These are phyloP conservation scores for Enteromius paludinosus DNA, from an alignment of 2,797 vertebrate genomes.

Conservation along the genomic window DNA sequence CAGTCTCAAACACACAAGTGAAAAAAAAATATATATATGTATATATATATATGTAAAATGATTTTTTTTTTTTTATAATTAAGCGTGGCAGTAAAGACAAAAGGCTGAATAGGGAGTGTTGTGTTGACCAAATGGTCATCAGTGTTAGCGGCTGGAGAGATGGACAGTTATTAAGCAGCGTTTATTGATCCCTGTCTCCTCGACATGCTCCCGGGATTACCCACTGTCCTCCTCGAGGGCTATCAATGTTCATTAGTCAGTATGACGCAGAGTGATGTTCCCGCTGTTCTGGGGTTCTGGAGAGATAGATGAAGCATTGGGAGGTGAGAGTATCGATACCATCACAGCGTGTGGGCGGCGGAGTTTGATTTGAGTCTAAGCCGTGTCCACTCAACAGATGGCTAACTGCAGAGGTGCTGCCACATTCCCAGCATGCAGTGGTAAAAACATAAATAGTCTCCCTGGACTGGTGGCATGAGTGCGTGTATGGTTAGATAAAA, in stretches of 20 bases:
- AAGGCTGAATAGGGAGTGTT: background rate
- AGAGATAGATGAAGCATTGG: slow-evolving; percentile 53
- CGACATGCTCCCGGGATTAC: slow-evolving; percentile 57
- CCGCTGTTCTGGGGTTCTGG: slow-evolving; percentile 52
- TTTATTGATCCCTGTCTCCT: slow-evolving; percentile 56
- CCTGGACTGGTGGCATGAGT: background rate
- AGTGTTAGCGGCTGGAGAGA: slow-evolving; percentile 45
- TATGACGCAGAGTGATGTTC: slow-evolving; percentile 56
- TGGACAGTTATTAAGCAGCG: slow-evolving; percentile 62
- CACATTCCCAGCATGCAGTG: slow-evolving; percentile 5
- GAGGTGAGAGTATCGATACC: slow-evolving; percentile 56
- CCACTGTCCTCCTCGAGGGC: slow-evolving; percentile 60
- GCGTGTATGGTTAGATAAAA: background rate
- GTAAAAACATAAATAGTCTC: slow-evolving; percentile 1
- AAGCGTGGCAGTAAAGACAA: background rate
- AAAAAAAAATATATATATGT: background rate
- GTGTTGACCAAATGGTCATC: slow-evolving; percentile 52
- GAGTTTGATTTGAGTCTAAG: slow-evolving; percentile 45
- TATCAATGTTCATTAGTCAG: slow-evolving; percentile 66
- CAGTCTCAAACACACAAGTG: background rate
- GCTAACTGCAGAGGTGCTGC: slow-evolving; percentile 8
- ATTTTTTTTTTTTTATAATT: background rate
- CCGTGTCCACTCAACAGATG: slow-evolving; percentile 36
- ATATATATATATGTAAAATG: too few relatives aligned
- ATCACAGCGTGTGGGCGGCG: slow-evolving; percentile 46